Conservation (phyloP, 2,888 invertebrate species). For the Molanna angustata region DNA sequence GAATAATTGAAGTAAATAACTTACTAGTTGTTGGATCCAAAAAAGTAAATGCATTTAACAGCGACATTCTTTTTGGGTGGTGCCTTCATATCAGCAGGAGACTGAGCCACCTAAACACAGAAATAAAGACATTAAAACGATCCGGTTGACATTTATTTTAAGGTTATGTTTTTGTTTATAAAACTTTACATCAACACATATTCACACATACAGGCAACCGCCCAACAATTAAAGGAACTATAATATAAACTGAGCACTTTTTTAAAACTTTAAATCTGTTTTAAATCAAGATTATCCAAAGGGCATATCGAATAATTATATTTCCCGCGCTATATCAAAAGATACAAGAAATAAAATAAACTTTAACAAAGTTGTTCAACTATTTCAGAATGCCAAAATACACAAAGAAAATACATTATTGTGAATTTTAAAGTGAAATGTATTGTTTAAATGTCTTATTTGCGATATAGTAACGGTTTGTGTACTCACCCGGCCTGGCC, state of each 20-base stretch:
- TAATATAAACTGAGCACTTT: too few species aligned
- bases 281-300: too few species aligned
- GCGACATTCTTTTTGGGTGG: slow-evolving; percentile 72
- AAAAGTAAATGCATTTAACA: slow-evolving; percentile 86
- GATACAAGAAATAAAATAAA: too few species aligned
- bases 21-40: slow-evolving; percentile 95
- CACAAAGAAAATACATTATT: not conserved
- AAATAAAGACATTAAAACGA: slow-evolving; percentile 15
- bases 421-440: not conserved
- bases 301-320: slow-evolving; percentile 10
- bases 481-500: slow-evolving; percentile 93
- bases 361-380: too few species aligned
- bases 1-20: slow-evolving; percentile 42
- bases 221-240: too few species aligned
- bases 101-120: slow-evolving; percentile 69
- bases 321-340: slow-evolving; percentile 37
- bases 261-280: too few species aligned
- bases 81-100: slow-evolving; percentile 73
- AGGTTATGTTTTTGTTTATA: slow-evolving; percentile 33
- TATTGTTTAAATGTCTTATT: not conserved
- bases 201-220: too few species aligned
- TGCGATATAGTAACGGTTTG: slow-evolving; percentile 33
- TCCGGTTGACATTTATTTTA: slow-evolving; percentile 34
- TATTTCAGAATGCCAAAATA: too few species aligned
- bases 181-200: too few species aligned